Evolutionary conservation across 2,797 vertebrate species (phyloP), one percentile per base, ranked within the genome.

Genomic region (Schizothorax lantsangensis): DNA sequence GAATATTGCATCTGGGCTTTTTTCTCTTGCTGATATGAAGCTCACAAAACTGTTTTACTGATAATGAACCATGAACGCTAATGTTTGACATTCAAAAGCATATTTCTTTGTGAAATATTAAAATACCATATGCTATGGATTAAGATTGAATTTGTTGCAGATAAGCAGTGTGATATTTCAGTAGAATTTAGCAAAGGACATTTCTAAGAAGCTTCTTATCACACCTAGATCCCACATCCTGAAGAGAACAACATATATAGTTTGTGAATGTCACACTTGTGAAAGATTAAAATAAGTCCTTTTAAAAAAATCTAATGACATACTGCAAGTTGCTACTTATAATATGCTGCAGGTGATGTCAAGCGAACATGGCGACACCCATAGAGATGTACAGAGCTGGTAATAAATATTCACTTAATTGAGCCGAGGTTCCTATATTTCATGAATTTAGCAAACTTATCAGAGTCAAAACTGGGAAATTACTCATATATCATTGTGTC

Each of bases 211-310:
- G 33, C 2, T 54, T 77, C 19, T 5, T 57, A 59, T 78, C 75
- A 78, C 36, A 57, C 33, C 21, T 57, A 57, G 5, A n/a, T 57
- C 75, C 52, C 75, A 78, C 52, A 78, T 78, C 75, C 75, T 78
- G 75, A 78, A 23, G 52, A 78, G 6, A 17, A 54, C 19, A 15
- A 3, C 43, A 10, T 6, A 30, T 15, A n/a, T 19, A n/a, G 59
- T 30, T 11, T 30, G n/a, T n/a, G 21, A n/a, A 23, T 23, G 36
- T 11, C 2, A 17, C n/a, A n/a, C n/a, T n/a, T n/a, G n/a, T n/a
- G 9, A 62, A 26, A 59, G 49, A 17, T 52, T 52, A 52, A 45
- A 45, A 2, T 2, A 45, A 45, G 43, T 11, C 2, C 2, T 45
- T 45, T 11, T 11, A 45, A 19, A 54, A 19, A 19, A 4, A 6